Conservation (phyloP, 2,888 invertebrate species). For the Orthosia cruda region DNA sequence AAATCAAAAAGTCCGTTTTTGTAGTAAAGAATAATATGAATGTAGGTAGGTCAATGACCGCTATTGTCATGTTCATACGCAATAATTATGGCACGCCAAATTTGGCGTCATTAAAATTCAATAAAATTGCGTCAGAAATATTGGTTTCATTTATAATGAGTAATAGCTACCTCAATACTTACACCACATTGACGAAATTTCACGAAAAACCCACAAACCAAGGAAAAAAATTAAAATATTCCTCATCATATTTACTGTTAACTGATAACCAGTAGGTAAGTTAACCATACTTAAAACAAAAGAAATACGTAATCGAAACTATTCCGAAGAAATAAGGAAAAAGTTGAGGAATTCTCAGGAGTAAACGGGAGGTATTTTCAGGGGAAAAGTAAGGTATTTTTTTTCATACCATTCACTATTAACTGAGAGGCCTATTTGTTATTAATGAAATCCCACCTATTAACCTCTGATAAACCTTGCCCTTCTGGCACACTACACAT, state of each 20-base stretch:
- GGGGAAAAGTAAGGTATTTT: not conserved
- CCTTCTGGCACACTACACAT: not conserved
- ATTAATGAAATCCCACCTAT: slow-evolving; percentile 21
- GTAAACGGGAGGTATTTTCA: not conserved
- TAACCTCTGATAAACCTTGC: slow-evolving; percentile 5
- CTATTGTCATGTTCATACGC: too few relatives aligned
- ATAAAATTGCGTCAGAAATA: not conserved
- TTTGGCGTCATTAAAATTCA: too few relatives aligned
- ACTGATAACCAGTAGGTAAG: not conserved
- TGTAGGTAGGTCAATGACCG: too few relatives aligned
- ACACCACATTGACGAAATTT: not conserved
- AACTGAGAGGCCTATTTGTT: not conserved
- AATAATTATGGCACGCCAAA: too few relatives aligned
- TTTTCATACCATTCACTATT: not conserved
- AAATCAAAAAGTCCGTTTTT: too few relatives aligned
- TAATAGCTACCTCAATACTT: not conserved
- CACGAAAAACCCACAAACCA: not conserved
- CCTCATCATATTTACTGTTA: not conserved
- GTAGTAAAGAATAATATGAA: too few relatives aligned
- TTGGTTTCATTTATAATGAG: not conserved
- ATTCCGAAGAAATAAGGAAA: not conserved
- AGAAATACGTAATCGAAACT: not conserved
- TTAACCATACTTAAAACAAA: not conserved
- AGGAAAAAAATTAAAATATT: not conserved
- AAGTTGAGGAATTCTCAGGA: not conserved